phyloP scores from a whole-genome alignment of 2,888 invertebrate genomes.

The Cabera pusaria region DNA sequence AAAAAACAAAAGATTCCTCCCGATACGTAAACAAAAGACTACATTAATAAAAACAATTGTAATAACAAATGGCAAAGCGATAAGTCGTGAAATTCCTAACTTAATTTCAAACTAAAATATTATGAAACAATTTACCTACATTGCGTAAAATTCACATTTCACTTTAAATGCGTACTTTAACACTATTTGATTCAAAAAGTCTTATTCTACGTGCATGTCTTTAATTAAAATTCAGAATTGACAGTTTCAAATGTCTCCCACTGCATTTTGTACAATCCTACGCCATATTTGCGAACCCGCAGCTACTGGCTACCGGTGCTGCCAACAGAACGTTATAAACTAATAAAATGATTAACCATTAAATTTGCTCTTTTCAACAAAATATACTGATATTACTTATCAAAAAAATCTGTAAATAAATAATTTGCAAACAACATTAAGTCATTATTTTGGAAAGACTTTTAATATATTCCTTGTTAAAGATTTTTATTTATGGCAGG shows the following conservation, averaged over 20 bases:
- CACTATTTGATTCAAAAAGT: slow-evolving; percentile 50
- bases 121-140: slow-evolving; percentile 60
- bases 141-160: slow-evolving; percentile 75
- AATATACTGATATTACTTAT: too few species aligned
- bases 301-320: slow-evolving; percentile 37
- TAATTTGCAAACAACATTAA: too few species aligned
- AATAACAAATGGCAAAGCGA: slow-evolving; percentile 40
- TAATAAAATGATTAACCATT: too few species aligned
- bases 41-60: slow-evolving; percentile 48
- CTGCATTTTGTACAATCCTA: slow-evolving; percentile 74
- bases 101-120: slow-evolving; percentile 48
- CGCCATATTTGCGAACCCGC: slow-evolving; percentile 70
- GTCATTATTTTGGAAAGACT: too few species aligned
- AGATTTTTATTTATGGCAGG: too few species aligned
- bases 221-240: slow-evolving; percentile 64
- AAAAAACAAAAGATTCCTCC: slow-evolving; percentile 30
- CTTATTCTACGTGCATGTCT: slow-evolving; percentile 61
- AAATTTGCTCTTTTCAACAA: too few species aligned
- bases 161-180: slow-evolving; percentile 53
- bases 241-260: slow-evolving; percentile 67
- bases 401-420: too few species aligned
- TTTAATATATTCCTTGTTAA: too few species aligned
- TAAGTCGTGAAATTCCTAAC: slow-evolving; percentile 44
- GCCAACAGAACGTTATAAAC: slow-evolving; percentile 40
- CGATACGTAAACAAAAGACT: slow-evolving; percentile 48